Conservation (phyloP, 2,113 vertebrate genomes). For the Sarotherodon lohbergeri region DNA sequence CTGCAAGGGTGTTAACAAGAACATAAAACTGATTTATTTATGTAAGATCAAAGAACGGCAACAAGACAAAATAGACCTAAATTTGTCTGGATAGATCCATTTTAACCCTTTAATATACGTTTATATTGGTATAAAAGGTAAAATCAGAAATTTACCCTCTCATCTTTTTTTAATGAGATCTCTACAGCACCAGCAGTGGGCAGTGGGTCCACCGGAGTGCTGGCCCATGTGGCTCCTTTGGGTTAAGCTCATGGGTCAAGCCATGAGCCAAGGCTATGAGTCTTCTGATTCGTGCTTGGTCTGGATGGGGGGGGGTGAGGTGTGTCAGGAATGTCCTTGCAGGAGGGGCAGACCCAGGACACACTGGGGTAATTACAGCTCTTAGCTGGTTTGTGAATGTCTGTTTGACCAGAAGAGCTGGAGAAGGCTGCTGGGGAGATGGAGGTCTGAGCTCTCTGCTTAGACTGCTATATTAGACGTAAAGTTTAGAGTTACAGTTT, state of each 20-base stretch:
- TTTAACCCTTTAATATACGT: accelerated
- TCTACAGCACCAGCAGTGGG: accelerated
- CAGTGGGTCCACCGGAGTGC: neutral
- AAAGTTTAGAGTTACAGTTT: neutral
- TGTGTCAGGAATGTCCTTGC: neutral
- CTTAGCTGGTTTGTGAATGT: neutral
- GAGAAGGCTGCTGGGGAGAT: neutral
- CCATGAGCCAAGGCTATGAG: neutral
- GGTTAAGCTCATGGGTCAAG: neutral
- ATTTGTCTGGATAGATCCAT: neutral
- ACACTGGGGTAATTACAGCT: neutral
- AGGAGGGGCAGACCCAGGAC: neutral
- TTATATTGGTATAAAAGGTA: accelerated
- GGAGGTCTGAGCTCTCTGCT: neutral
- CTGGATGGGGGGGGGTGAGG: neutral
- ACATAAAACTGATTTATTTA: neutral
- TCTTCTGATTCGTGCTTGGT: neutral
- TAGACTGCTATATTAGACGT: neutral
- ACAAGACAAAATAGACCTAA: neutral
- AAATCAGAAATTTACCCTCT: neutral
- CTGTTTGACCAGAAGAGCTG: neutral
- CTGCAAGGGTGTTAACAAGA: neutral
- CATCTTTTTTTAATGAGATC: accelerated
- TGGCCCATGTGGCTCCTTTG: neutral
- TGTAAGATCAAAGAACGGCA: neutral